phyloP scores from a whole-genome alignment of 2,797 vertebrate genomes.

The Tiaroga cobitis region DNA sequence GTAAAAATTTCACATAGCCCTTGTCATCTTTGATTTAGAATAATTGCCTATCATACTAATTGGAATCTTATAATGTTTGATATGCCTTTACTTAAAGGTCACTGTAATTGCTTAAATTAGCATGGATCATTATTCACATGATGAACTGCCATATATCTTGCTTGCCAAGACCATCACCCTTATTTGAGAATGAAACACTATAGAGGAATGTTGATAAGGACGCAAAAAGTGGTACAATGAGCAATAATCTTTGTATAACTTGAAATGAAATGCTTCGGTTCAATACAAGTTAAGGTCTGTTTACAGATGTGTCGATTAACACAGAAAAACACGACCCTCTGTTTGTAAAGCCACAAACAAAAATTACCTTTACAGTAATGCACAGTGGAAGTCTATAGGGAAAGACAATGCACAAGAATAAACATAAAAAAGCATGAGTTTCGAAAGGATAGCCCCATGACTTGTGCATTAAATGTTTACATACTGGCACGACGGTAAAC shows the following conservation, averaged over 20 bases:
- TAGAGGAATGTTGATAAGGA: neutral
- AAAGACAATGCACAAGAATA: neutral
- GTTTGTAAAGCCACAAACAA: too few relatives aligned
- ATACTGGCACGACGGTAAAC: too few relatives aligned
- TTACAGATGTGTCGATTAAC: too few relatives aligned
- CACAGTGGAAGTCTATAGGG: neutral
- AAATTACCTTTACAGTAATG: neutral
- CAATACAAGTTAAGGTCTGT: neutral
- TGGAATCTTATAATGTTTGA: slow-evolving; percentile 48
- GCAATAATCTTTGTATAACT: neutral
- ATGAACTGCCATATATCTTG: slow-evolving; percentile 31
- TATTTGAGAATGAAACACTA: slow-evolving; percentile 18
- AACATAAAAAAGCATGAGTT: neutral
- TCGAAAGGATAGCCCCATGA: too few relatives aligned
- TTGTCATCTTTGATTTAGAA: slow-evolving; percentile 46
- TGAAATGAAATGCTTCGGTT: neutral
- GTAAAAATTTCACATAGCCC: slow-evolving; percentile 6
- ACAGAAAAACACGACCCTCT: too few relatives aligned
- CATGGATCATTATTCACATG: slow-evolving; percentile 54
- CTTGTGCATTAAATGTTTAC: neutral
- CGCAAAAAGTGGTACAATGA: neutral
- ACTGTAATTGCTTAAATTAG: slow-evolving; percentile 52
- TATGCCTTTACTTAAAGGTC: slow-evolving; percentile 62
- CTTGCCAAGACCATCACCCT: neutral
- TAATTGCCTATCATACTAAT: slow-evolving; percentile 38